Base-by-base conservation (phyloP, 2,797 vertebrate genomes). In the Phalloptychus januarius region DNA sequence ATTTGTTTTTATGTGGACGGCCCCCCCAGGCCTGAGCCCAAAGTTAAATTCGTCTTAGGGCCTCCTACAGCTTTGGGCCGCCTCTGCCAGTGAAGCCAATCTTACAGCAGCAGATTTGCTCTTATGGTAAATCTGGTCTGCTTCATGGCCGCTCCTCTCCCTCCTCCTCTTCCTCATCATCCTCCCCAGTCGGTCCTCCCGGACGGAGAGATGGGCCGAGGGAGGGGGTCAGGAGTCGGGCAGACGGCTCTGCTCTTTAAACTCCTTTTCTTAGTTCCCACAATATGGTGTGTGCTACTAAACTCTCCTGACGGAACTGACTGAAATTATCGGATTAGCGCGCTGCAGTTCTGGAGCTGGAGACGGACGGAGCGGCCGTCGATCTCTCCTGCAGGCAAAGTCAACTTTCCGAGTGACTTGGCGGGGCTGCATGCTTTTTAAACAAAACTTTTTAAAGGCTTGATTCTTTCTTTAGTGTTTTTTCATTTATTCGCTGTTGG, bases 301-400 rank as follows among this genome's bases (percentile, higher is more conserved):
- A 95, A 95, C 91, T 93, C 94, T 93, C 87, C 93, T 92, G 92
- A 93, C 80, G 93, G 92, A 93, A 79, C 92, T 86, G 94, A 95
- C 94, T 91, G 94, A 91, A 86, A 94, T 96, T 95, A 96, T 88
- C 82, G 95, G 96, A 96, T 96, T 96, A 96, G 70, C 81, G 86
- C 40, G 84, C 82, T 86, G 89, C 84, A 15, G 83, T 89, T 88
- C 79, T 46, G 77, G 85, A 85, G 91, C 88, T 80, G 87, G 42
- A 80, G 83, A 87, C 88, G 87, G 91, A 74, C 5, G 77, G 75
- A 72, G 72, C 83, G 52, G 85, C 86, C 78, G 78, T 72, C 84
- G 74, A 83, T 85, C 42, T 36, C 71, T 74, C 84, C 81, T 82
- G 40, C 71, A 45, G 74, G 72, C 71, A 48, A 79, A n/a, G 52